Evolutionary conservation across 1,140 invertebrate species (phyloP).

Genomic region (Papilio glaucus): DNA sequence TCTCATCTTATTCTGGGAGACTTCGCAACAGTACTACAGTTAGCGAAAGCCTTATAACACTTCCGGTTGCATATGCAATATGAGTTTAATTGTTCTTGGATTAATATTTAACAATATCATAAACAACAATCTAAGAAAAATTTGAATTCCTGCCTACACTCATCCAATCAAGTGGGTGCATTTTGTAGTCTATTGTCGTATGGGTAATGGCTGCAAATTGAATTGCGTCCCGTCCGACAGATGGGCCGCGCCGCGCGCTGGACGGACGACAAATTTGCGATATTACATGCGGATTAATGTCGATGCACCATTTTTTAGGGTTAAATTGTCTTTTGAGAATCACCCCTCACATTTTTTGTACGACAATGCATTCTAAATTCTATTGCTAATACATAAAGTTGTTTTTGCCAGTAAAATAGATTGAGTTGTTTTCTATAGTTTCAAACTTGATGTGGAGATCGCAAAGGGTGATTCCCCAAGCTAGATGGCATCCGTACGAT

Average conservation of each 20-base stretch:
- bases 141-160: conserved; percentile 45
- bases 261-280: conserved; percentile 81
- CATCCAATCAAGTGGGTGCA: conserved; percentile 57
- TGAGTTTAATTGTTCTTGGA: not conserved
- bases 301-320: conserved; percentile 80
- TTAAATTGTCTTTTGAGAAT: conserved; percentile 82
- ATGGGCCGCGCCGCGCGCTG: conserved; percentile 63
- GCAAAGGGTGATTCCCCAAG: conserved; percentile 79
- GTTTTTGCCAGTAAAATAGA: conserved; percentile 36
- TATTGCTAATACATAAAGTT: conserved; percentile 43
- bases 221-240: conserved; percentile 74
- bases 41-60: no score
- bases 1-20: no score
- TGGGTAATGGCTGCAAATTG: conserved; percentile 72
- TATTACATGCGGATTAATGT: conserved; percentile 83
- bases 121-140: conserved; percentile 21
- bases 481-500: conserved; percentile 80
- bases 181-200: conserved; percentile 54
- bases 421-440: conserved; percentile 60
- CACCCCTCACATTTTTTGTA: conserved; percentile 55
- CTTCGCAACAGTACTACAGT: no score
- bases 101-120: not conserved
- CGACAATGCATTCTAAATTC: conserved; percentile 40
- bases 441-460: conserved; percentile 64
- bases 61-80: not conserved